Conservation (phyloP, 2,888 invertebrate species). For the Plusia festucae region DNA sequence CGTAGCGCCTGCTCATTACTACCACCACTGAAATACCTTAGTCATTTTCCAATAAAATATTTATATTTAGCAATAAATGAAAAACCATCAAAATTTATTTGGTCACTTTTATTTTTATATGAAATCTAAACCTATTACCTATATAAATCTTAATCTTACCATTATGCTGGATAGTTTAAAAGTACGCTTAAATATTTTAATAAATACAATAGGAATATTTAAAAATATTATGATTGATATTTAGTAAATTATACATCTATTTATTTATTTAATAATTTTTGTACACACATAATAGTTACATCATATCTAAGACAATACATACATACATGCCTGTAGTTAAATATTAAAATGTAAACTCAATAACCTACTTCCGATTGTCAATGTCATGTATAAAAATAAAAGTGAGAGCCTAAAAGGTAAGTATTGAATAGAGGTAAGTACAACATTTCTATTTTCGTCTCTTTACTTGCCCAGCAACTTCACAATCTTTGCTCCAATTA, state of each 20-base stretch:
- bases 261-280: too few species aligned
- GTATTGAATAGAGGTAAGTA: too few species aligned
- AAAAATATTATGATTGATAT: too few species aligned
- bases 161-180: too few species aligned
- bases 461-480: not conserved
- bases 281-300: too few species aligned
- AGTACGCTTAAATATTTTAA: too few species aligned
- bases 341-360: not conserved
- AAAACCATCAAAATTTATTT: constrained; percentile 19
- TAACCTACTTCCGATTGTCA: constrained; percentile 2
- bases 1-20: constrained; percentile 61
- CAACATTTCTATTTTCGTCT: not conserved
- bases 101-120: not conserved
- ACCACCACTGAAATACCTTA: constrained; percentile 62
- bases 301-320: too few species aligned
- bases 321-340: too few species aligned
- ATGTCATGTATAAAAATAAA: not conserved
- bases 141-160: too few species aligned
- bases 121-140: too few species aligned
- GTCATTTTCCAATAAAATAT: constrained; percentile 41
- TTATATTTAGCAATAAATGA: constrained; percentile 48
- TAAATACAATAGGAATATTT: too few species aligned
- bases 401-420: not conserved
- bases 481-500: not conserved
- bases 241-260: too few species aligned